Base-by-base conservation (phyloP, 2,797 vertebrate species). In the Gymnoscopelus braueri region DNA sequence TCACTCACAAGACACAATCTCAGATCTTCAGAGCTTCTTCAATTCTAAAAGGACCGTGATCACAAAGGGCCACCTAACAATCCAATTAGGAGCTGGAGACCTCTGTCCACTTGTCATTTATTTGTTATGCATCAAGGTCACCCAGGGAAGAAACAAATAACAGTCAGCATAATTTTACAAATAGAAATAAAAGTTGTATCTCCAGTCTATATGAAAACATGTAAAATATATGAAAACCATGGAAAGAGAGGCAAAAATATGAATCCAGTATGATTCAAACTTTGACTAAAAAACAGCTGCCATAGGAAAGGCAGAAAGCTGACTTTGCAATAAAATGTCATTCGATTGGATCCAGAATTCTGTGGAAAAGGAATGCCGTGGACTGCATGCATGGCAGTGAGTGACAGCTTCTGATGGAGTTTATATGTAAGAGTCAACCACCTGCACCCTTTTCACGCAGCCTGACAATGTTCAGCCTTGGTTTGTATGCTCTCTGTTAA, bases 301-400 rank as follows among this genome's bases (percentile, higher is more conserved):
- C 74, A 67, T 23, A 77, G 65, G 26, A 58, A 81, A 69, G 72
- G 24, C 11, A 93, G 92, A 94, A 94, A 94, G 92, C 91, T 91
- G 93, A 91, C 91, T 94, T 49, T 92, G 90, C 93, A 93, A 94
- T 94, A 91, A 93, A 94, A 93, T 92, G 92, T 91, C 91, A 93
- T 88, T 95, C 92, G 93, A 94, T 94, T 91, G 84, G 89, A 91
- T 89, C 94, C 91, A 92, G 65, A 94, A 93, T 95, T 93, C 93
- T 92, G 93, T 94, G 90, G 92, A 95, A 91, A 94, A 93, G 60
- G 94, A 95, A 95, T 92, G 92, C 90, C 1, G 39, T 44, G 91
- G 93, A 93, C 91, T 93, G 89, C 94, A 94, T 91, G 93, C 96
- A 95, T 93, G 95, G 94, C 94, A 93, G 93, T 93, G 95, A 44